Percentiles rank a stretch among this genome's conserved stretches.
Conservation (phyloP, 92 coral and sea anemone genomes). For the Umimayanthus kanabou region DNA sequence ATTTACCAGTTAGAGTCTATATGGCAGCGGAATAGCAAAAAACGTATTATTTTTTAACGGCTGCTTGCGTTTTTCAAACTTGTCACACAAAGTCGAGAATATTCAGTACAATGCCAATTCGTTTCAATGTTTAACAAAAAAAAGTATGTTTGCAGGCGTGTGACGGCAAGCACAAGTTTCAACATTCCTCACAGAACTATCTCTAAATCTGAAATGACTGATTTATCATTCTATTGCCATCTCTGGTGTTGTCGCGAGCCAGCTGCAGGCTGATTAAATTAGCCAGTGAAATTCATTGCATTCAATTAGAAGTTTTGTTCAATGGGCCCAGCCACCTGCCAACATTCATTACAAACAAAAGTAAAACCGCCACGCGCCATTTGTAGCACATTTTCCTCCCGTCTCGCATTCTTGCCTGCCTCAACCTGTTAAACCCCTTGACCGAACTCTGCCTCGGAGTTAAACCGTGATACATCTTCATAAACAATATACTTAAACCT, state of each 20-base stretch:
- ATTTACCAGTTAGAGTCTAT: background rate
- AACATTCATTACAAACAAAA: conserved; percentile 31
- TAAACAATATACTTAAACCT: background rate
- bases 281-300: conserved; percentile 46
- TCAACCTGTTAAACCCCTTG: conserved; percentile 6
- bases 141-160: background rate
- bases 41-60: background rate
- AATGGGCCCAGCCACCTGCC: conserved; percentile 36
- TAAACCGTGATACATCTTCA: background rate
- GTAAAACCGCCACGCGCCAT: conserved; percentile 33
- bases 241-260: conserved; percentile 27
- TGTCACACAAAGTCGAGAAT: background rate
- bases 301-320: conserved; percentile 40
- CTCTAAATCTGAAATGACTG: conserved; percentile 25
- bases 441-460: conserved; percentile 4
- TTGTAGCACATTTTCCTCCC: conserved; percentile 1
- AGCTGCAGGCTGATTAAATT: conserved; percentile 49
- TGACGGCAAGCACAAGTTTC: background rate
- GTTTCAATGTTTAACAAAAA: background rate
- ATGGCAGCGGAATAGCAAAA: background rate
- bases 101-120: background rate
- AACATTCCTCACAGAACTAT: background rate
- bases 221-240: conserved; percentile 25
- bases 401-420: background rate
- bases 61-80: background rate